Base-by-base conservation (phyloP, 2,888 invertebrate genomes). In the Pteria penguin region DNA sequence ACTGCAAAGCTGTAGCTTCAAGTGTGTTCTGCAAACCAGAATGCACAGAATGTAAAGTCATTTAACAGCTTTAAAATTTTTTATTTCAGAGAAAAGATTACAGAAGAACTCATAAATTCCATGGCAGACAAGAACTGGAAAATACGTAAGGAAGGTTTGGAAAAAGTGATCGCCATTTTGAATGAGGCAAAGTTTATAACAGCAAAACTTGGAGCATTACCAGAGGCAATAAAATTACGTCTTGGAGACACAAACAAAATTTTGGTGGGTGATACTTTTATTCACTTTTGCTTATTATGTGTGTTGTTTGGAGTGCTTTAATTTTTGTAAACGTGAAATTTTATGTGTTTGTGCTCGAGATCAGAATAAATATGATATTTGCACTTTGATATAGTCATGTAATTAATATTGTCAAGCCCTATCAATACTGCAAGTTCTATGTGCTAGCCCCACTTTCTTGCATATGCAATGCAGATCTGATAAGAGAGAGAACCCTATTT, bases 201-300 rank as follows among this genome's bases (percentile, higher is more conserved):
- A 85, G 93, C 96, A 0, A 95, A 95, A 22, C 94, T 98, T 55
- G 97, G 97, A 0, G 97, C 97, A 89, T 92, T 98, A 52, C 96
- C 97, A 0, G 95, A 96, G 69, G 96, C 96, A 0, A 92, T 98
- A 14, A 95, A 95, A 0, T 94, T 94, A 0, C 94, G 98, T 0
- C 93, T 98, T 22, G 93, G 95, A 0, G 98, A 98, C 91, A 97
- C 97, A 62, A 98, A 98, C 93, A 97, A 96, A 29, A 97, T 97
- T 92, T 94, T 98, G 82, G 92, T 92, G 75, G 81, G 89, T 81
- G 32, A 33, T 0, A 22, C 24, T 36, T n/a, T n/a, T n/a, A n/a
- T n/a, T n/a, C n/a, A n/a, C n/a, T n/a, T n/a, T n/a, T n/a, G n/a
- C n/a, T n/a, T n/a, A n/a, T n/a, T n/a, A n/a, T n/a, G n/a, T n/a